These are phyloP conservation scores for Xenopus petersii DNA, from an alignment of 2,797 vertebrate species.

Conservation along the genomic window DNA sequence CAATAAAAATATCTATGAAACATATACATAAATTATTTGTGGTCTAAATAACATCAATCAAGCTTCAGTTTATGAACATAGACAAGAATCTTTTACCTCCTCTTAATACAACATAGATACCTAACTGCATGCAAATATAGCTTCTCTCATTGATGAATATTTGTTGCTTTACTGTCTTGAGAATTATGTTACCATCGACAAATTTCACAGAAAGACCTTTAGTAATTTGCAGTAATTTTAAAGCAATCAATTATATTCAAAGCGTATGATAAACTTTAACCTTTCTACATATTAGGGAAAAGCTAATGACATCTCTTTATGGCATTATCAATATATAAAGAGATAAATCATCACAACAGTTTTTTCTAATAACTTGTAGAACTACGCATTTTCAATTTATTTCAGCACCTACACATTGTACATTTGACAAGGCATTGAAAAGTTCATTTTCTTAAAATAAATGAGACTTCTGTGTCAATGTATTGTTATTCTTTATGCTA, in stretches of 20 bases:
- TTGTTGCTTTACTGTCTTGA: slow-evolving; percentile 60
- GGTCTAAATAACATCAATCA: no score
- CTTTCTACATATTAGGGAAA: slow-evolving; percentile 58
- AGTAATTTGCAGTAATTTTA: slow-evolving; percentile 66
- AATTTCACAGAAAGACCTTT: slow-evolving; percentile 55
- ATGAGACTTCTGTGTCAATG: no score
- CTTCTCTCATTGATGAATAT: neutral
- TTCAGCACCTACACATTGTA: neutral
- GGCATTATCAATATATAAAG: slow-evolving; percentile 56
- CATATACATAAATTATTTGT: no score
- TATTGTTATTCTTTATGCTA: no score
- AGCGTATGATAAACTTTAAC: slow-evolving; percentile 64
- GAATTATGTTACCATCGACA: slow-evolving; percentile 66
- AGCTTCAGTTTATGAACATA: no score
- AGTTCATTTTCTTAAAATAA: neutral
- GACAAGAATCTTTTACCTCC: no score
- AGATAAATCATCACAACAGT: neutral
- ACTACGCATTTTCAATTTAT: neutral
- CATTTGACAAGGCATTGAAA: neutral
- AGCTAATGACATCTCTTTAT: slow-evolving; percentile 55
- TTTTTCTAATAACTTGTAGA: neutral
- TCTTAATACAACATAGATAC: no score
- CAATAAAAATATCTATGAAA: no score
- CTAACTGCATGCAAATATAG: no score
- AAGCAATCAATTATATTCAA: slow-evolving; percentile 66